Base-by-base conservation (phyloP, 2,888 invertebrate genomes). In the Cerastis rubricosa region DNA sequence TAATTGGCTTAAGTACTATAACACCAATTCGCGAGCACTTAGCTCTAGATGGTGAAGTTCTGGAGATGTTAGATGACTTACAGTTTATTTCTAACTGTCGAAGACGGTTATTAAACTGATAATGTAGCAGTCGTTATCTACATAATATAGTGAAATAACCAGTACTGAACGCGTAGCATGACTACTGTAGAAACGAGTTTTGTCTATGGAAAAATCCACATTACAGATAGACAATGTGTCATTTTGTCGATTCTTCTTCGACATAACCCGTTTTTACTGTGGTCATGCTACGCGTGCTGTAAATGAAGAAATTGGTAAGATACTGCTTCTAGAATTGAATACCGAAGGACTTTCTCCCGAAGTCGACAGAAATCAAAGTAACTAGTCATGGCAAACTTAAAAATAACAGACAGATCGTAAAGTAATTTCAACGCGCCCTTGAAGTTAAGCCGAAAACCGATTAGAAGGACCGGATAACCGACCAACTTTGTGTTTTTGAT, bases 1-100 rank as follows among this genome's bases (percentile, higher is more conserved):
- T 87, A 87, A 87, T 85, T 85, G 81, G 76, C 75, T 74, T 88
- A 71, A 85, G 83, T 87, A 85, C 78, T 81, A 51, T 78, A 86
- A 66, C 43, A 81, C 54, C 74, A 77, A 74, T 74, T 76, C 79
- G 19, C 51, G 66, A 76, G 14, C 64, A 69, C 67, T 61, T 40
- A 59, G 64, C 49, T 57, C 54, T 12, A 74, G 74, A 69, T 47
- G 64, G 29, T 9, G 70, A 81, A 81, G 63, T 81, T 85, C 40
- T 51, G 3, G 45, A 43, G 49, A 81, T 75, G 69, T 65, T 63
- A 22, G 57, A 40, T 25, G 68, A 67, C 47, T 79, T 71, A 19
- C n/a, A 49, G 43, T n/a, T n/a, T n/a, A n/a, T 40, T 40, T 66
- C 29, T 57, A 29, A 54, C 3, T 25, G n/a, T 29, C 47, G 25